A percentile compares a stretch with the other conserved stretches of the same genome.
Evolutionary conservation across 1,140 invertebrate genomes (phyloP).

Genomic region (Drosophila takahashii): DNA sequence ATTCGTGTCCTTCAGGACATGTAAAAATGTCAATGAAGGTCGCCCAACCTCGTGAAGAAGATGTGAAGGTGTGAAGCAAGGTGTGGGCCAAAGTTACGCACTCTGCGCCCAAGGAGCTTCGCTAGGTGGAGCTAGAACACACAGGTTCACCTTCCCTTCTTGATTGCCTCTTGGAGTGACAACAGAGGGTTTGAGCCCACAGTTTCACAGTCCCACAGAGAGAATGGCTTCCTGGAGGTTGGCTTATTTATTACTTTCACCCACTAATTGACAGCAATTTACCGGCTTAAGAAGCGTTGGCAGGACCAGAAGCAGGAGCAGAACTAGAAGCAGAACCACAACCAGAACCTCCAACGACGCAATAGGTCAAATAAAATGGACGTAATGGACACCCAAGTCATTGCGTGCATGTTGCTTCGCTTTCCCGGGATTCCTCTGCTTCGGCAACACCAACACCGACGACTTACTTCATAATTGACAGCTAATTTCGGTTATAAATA

Average conservation of each 20-base stretch:
- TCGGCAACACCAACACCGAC: neutral
- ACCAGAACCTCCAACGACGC: slow-evolving; percentile 1
- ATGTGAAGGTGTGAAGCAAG: neutral
- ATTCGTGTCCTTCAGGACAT: slow-evolving; percentile 50
- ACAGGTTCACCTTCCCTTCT: slow-evolving; percentile 1
- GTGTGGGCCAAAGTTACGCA: slow-evolving; percentile 14
- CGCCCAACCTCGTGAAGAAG: slow-evolving; percentile 8
- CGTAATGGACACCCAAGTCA: slow-evolving; percentile 30
- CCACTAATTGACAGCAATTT: slow-evolving; percentile 76
- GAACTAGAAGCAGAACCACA: slow-evolving; percentile 3
- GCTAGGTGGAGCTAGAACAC: neutral
- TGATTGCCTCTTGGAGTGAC: slow-evolving; percentile 31
- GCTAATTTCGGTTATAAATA: slow-evolving; percentile 54
- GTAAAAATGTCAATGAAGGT: slow-evolving; percentile 73
- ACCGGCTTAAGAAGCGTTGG: slow-evolving; percentile 66
- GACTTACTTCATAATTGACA: slow-evolving; percentile 71
- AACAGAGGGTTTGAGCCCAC: neutral
- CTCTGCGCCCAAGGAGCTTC: neutral
- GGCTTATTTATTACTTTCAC: slow-evolving; percentile 72
- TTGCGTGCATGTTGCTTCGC: slow-evolving; percentile 52
- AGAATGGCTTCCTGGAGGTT: slow-evolving; percentile 21
- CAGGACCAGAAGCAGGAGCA: slow-evolving; percentile 1
- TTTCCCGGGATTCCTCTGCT: neutral
- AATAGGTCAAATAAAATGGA: slow-evolving; percentile 29
- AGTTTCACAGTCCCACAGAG: neutral